phyloP scores from a whole-genome alignment of 2,888 invertebrate genomes.

The Drosophila fulvimacula region DNA sequence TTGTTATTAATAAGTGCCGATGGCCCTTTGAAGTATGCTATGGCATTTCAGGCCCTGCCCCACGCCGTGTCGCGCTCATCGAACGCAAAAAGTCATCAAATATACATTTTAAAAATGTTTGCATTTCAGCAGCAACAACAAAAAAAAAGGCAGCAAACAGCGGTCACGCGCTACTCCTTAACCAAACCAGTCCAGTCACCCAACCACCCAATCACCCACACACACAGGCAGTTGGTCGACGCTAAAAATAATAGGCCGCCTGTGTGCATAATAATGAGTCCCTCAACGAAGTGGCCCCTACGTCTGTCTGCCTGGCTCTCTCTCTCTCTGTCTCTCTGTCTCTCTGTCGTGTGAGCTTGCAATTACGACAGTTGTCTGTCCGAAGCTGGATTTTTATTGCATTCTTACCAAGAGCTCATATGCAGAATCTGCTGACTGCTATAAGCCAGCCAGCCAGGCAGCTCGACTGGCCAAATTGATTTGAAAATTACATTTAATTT shows the following conservation, averaged over 20 bases:
- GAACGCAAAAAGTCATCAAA: conserved; percentile 49
- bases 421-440: too few relatives aligned
- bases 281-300: conserved; percentile 35
- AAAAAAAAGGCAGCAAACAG: not conserved
- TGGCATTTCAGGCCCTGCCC: conserved; percentile 15
- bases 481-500: not conserved
- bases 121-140: conserved; percentile 11
- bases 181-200: not conserved
- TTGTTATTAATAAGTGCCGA: conserved; percentile 47
- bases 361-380: conserved; percentile 57
- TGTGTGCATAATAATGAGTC: conserved; percentile 76
- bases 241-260: conserved; percentile 77
- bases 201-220: too few relatives aligned
- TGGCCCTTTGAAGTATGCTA: conserved; percentile 49
- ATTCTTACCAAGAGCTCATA: too few relatives aligned
- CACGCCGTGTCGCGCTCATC: conserved; percentile 20
- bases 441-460: not conserved
- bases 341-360: conserved; percentile 47
- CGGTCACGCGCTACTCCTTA: conserved; percentile 6
- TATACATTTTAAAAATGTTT: conserved; percentile 44
- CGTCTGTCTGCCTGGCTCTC: conserved; percentile 4
- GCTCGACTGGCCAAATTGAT: not conserved
- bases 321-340: too few relatives aligned
- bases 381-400: too few relatives aligned
- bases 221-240: too few relatives aligned